Evolutionary conservation across 2,888 invertebrate genomes (phyloP), one percentile per base, ranked within the genome.

Genomic region (Lissocephala sabroskyi): DNA sequence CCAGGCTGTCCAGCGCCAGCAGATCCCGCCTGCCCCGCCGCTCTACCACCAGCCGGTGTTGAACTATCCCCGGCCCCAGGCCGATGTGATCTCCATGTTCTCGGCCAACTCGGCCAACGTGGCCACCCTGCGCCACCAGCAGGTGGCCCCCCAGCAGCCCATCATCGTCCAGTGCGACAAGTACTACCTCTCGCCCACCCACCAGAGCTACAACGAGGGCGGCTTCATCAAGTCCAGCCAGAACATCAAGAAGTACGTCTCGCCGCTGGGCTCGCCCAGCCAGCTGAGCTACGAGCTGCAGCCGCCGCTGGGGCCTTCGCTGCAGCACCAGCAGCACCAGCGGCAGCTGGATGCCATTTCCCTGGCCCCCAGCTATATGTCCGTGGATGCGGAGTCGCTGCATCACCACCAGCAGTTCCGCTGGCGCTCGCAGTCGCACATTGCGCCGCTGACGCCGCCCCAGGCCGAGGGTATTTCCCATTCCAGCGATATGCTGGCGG

Each of bases 151-250:
- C 10, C 76, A 82, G 49, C 78, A 82, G 41, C 81, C 63, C 52
- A 81, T 81, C 47, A 79, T 79, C 9, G 80, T 83, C 35, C 82
- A 82, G 56, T 82, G 82, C 57, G 84, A 83, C 51, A 83, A 83
- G 59, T 83, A 83, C 36, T 83, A 84, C 56, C 45, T 82, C 32
- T 82, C 84, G 35, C 83, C 84, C 2, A 83, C 83, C 1, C 83
- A 80, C 61, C 81, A 82, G 39, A 78, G 64, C 44, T 82, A 82
- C 44, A 70, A 64, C 26, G 82, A 82, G 54, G 82, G 82, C 2
- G 82, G 82, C 39, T 84, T 83, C 29, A 82, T 83, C 5, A 82
- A 82, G 53, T 82, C 82, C 52, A 82, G 83, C 63, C 84, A 83
- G 44, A 82, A 82, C 40, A 82, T 83, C n/a, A 82, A 82, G 47